A percentile compares a stretch with the other conserved stretches of the same genome.
These are phyloP conservation scores for Apamea anceps DNA, from an alignment of 2,888 invertebrate genomes.

Conservation along the genomic window DNA sequence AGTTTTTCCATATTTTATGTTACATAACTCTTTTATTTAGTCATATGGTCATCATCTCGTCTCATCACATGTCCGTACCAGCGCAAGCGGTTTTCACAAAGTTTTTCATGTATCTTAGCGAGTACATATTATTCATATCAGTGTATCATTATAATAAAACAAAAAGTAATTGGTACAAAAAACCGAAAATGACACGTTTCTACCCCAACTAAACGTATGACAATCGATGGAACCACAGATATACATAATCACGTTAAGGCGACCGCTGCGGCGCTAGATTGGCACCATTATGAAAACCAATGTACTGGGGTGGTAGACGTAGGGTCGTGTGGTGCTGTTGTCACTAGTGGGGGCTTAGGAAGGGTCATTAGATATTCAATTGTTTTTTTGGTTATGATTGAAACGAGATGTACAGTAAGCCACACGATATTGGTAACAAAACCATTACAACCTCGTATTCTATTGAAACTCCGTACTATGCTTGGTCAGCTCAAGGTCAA, in stretches of 20 bases:
- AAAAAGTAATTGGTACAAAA: conserved; percentile 17
- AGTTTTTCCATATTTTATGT: too few relatives aligned
- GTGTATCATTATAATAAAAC: conserved; percentile 6
- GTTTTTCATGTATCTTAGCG: too few relatives aligned
- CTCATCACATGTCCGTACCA: too few relatives aligned
- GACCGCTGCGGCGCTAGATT: conserved; percentile 79
- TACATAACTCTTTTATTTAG: too few relatives aligned
- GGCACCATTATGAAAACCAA: conserved; percentile 77
- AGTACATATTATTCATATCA: not conserved
- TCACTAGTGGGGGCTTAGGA: conserved; percentile 19
- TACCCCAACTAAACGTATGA: conserved; percentile 36
- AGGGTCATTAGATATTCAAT: conserved; percentile 19
- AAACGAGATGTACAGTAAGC: not conserved
- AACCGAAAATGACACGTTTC: conserved; percentile 21
- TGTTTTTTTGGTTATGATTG: not conserved
- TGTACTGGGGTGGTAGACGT: conserved; percentile 35
- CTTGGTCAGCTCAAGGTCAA: not conserved
- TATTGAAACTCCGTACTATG: not conserved
- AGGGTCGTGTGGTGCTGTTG: conserved; percentile 40
- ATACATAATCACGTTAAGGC: conserved; percentile 67
- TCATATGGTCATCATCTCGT: too few relatives aligned
- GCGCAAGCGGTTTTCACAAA: too few relatives aligned
- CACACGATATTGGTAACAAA: not conserved
- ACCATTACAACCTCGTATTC: not conserved
- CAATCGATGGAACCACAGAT: conserved; percentile 55